Evolutionary conservation across 2,113 vertebrate species (phyloP), one percentile per base, ranked within the genome.

Genomic region (Clarias macrocephalus): DNA sequence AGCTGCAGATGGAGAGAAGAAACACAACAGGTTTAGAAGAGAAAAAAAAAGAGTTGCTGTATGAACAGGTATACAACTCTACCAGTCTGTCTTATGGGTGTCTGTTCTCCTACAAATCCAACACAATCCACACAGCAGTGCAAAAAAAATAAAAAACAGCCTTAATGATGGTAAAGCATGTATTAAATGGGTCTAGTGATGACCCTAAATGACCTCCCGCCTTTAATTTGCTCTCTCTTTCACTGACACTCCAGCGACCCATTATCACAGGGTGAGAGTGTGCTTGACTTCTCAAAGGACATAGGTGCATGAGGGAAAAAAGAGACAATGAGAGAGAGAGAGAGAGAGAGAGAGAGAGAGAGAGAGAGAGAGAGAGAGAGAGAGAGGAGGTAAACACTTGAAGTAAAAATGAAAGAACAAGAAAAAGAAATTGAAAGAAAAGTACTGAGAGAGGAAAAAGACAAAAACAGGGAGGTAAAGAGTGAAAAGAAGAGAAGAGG

Each of bases 1-100:
- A 95, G 93, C 95, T 96, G 95, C 90, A 91, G 93, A 92, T 88
- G 85, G 86, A 94, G 91, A 95, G 87, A 94, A 93, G 87, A 94
- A 89, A 93, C 92, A 86, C 91, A 65, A 89, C 21, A 92, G 93
- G 92, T 94, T 90, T 91, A 88, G 21, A 80, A 18, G 76, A 11
- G 57, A 18, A 25, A 80, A 18, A 25, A 80, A 59, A 85, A 5
- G 25, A 21, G 70, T 73, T 5, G 19, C 21, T 75, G 37, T 75
- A 48, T 25, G 48, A 75, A 75, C 72, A 52, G 72, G 11, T 48
- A 13, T 75, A 75, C 25, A 52, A 48, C 37, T 48, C 37, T 48
- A 48, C 0, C 48, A 48, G 8, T 42, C 66, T 6, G 9, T 73
- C 70, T 21, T 72, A 10, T 42, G 37, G 30, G 23, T 5, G 42